Evolutionary conservation across 2,113 vertebrate genomes (phyloP), one percentile per base, ranked within the genome.

Genomic region (Lepus americanus): DNA sequence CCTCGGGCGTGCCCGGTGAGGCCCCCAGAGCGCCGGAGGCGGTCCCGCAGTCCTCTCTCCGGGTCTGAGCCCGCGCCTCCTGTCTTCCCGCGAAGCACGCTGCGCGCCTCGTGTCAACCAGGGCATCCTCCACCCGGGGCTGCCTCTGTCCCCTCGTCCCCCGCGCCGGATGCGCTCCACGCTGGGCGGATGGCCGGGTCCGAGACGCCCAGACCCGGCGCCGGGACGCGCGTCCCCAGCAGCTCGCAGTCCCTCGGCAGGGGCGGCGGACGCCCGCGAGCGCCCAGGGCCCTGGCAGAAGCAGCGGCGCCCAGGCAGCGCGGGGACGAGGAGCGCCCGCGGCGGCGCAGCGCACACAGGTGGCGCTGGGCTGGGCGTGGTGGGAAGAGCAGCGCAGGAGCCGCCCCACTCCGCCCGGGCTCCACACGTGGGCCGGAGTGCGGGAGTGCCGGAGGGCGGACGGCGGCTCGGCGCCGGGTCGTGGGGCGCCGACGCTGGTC

Each of bases 371-470:
- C 31, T 51, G 84, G 89, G 94, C 20, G 88, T n/a, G 78, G 88
- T 3, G 31, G 70, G 6, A 83, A 67, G 61, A 29, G 20, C 39
- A 16, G 23, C 22, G 39, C n/a, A 0, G 36, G 5, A 9, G 39
- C 51, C 9, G 80, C 90, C 66, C 44, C 92, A 76, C 64, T 73
- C 89, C 22, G 10, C 63, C 76, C 3, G 1, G 67, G 88, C 44
- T 31, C 25, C 0, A 67, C 61, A 3, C 22, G 29, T 4, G 3
- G 63, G 23, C 23, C 9, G 0, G 36, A 22, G 6, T 10, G 3
- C 7, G 1, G 31, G 88, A 5, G n/a, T 33, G 39, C 5, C 3
- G 25, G 67, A 1, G 0, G 70, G 31, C 39, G 4, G 82, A 12
- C 10, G 19, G 29, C 44, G 0, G 1, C 53, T n/a, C 0, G 7